Percentiles rank a stretch among this genome's conserved stretches.
Conservation (phyloP, 2,113 vertebrate genomes). For the Dromaius novaehollandiae region DNA sequence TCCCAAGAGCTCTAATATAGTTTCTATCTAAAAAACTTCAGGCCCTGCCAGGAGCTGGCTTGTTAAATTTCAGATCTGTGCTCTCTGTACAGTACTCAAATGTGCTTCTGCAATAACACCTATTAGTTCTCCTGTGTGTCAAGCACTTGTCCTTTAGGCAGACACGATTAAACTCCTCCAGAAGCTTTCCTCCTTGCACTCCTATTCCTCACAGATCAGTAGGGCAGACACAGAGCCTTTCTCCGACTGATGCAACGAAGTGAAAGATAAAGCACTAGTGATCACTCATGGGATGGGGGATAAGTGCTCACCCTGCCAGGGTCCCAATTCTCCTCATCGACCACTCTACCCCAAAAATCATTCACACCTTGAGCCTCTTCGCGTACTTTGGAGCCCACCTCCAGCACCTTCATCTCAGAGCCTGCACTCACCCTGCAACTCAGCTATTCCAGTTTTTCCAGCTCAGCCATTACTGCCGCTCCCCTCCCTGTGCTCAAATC, state of each 20-base stretch:
- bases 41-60: background rate
- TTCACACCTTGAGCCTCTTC: background rate
- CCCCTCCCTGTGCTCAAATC: background rate
- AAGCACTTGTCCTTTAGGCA: background rate
- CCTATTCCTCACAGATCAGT: background rate
- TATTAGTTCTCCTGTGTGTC: background rate
- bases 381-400: background rate
- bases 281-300: background rate
- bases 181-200: background rate
- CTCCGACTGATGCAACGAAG: background rate
- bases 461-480: background rate
- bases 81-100: background rate
- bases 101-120: background rate
- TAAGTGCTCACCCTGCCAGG: fast-evolving
- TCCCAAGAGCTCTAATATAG: background rate
- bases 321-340: background rate
- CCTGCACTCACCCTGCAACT: background rate
- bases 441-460: background rate
- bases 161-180: background rate
- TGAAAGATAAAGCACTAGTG: background rate
- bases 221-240: background rate
- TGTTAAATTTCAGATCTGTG: background rate
- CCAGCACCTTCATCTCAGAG: background rate
- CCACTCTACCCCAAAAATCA: background rate
- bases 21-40: background rate